Conservation (phyloP, 2,113 vertebrate genomes). For the Cyanoderma ruficeps region DNA sequence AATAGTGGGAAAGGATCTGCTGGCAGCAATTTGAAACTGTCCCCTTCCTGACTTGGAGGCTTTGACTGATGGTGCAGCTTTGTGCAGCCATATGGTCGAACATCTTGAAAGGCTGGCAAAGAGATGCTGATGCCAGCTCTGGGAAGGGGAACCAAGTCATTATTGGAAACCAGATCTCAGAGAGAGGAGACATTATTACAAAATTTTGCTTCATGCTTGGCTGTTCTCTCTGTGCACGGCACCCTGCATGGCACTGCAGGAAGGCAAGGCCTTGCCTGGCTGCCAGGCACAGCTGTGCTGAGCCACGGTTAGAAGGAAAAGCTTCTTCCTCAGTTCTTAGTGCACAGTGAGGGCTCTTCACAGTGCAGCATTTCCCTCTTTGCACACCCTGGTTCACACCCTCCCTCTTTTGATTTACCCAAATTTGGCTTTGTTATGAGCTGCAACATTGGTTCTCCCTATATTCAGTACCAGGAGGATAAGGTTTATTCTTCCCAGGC, state of each 20-base stretch:
- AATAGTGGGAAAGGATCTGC: not conserved
- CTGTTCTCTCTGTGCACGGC: not conserved
- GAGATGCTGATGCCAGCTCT: not conserved
- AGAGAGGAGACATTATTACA: not conserved
- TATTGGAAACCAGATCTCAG: slow-evolving; percentile 22
- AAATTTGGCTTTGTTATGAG: slow-evolving; percentile 4
- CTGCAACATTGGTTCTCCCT: not conserved
- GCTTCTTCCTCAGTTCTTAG: not conserved
- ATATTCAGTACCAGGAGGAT: not conserved
- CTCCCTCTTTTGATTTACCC: not conserved
- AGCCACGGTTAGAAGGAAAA: not conserved
- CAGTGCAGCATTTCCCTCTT: not conserved
- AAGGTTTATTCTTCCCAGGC: not conserved
- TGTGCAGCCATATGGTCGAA: slow-evolving; percentile 31
- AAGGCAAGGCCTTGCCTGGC: not conserved
- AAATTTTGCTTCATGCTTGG: not conserved
- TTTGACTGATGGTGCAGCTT: slow-evolving; percentile 21
- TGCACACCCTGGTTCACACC: not conserved
- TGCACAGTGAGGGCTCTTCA: not conserved
- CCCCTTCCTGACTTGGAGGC: slow-evolving; percentile 13
- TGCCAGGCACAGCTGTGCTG: not conserved
- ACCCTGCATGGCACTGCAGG: not conserved
- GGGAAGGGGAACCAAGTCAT: slow-evolving; percentile 21
- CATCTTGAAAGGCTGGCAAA: slow-evolving; percentile 50
- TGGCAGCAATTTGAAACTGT: slow-evolving; percentile 38